phyloP scores from a whole-genome alignment of 2,888 invertebrate species.

The Calliscelio sp. region DNA sequence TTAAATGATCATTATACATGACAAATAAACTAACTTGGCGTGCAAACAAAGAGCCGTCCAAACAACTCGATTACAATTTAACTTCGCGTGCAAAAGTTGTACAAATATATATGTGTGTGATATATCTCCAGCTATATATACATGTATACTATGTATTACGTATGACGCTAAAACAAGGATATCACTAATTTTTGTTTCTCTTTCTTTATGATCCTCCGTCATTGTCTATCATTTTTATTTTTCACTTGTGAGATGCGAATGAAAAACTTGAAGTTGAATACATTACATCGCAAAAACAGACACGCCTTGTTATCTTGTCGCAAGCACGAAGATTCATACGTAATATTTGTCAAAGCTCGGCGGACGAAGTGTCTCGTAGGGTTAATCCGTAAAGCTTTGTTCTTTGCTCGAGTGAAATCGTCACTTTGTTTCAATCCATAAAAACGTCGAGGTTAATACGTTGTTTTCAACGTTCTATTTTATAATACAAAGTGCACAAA shows the following conservation, averaged over 20 bases:
- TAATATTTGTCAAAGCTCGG: slow-evolving; percentile 72
- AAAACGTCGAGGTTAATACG: slow-evolving; percentile 71
- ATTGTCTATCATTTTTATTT: neutral
- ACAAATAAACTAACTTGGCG: slow-evolving; percentile 43
- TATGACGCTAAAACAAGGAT: no score
- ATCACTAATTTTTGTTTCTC: neutral
- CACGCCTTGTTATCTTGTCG: slow-evolving; percentile 66
- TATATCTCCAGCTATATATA: no score
- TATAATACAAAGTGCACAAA: slow-evolving; percentile 54
- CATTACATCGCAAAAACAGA: slow-evolving; percentile 59
- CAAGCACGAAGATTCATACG: slow-evolving; percentile 66
- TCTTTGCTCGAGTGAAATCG: slow-evolving; percentile 69
- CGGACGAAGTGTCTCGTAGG: slow-evolving; percentile 62
- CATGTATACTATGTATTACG: no score
- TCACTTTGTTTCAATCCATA: slow-evolving; percentile 73
- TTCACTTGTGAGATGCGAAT: slow-evolving; percentile 28
- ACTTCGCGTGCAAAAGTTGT: slow-evolving; percentile 44
- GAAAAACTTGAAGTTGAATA: slow-evolving; percentile 59
- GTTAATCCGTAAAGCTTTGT: slow-evolving; percentile 71
- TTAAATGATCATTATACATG: slow-evolving; percentile 46
- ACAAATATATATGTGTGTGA: no score
- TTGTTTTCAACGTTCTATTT: slow-evolving; percentile 60
- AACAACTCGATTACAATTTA: slow-evolving; percentile 61
- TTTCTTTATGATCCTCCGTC: no score
- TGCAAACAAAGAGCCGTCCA: slow-evolving; percentile 37